Evolutionary conservation across 2,797 vertebrate genomes (phyloP).

Genomic region (Sebastes wilsoni): DNA sequence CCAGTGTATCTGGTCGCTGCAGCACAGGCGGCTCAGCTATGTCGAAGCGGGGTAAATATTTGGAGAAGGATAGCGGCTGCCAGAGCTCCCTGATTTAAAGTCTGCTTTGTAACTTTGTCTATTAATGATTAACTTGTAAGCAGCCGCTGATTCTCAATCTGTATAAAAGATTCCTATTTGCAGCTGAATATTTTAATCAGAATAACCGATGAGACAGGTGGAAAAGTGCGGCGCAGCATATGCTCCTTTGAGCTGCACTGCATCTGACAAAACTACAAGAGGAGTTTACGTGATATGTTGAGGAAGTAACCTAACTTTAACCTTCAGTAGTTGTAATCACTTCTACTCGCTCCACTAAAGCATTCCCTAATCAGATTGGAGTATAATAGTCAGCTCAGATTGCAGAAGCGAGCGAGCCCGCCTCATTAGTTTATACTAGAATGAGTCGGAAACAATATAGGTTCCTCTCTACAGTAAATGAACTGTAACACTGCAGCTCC

Average conservation of each 20-base stretch:
- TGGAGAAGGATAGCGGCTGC: constrained; percentile 67
- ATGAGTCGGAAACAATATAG: constrained; percentile 18
- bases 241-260: neutral
- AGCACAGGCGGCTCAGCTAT: constrained; percentile 68
- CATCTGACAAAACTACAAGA: neutral
- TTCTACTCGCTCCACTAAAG: constrained; percentile 10
- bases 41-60: constrained; percentile 77
- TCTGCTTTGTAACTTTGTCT: constrained; percentile 54
- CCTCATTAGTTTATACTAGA: constrained; percentile 41
- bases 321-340: neutral
- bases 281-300: neutral
- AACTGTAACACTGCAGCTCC: constrained; percentile 14
- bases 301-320: constrained; percentile 22
- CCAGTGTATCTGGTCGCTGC: constrained; percentile 59
- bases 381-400: constrained; percentile 9
- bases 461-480: constrained; percentile 20
- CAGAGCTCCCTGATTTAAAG: constrained; percentile 66
- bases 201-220: neutral
- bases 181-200: constrained; percentile 4
- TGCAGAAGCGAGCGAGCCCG: constrained; percentile 6
- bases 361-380: constrained; percentile 11
- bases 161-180: constrained; percentile 8
- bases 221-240: neutral
- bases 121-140: constrained; percentile 62
- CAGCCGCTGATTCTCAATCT: constrained; percentile 15